These are phyloP conservation scores for Rhagophthalmus giganteus DNA, from an alignment of 2,888 invertebrate species.

Conservation along the genomic window DNA sequence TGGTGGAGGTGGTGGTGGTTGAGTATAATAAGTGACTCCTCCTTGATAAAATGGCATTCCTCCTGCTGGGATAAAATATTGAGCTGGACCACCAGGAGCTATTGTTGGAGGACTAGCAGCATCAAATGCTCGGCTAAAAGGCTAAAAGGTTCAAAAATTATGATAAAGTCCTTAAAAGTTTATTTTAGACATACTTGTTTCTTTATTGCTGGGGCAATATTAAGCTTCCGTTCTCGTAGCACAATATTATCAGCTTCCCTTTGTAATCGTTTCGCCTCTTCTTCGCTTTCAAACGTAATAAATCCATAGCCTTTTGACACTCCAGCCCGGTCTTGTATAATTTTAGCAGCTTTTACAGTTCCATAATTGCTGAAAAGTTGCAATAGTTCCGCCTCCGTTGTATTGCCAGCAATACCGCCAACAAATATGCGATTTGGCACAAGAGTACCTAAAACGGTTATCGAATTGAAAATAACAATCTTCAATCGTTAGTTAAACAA, in stretches of 20 bases:
- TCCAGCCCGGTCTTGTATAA: constrained; percentile 92
- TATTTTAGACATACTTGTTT: constrained; percentile 65
- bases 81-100: constrained; percentile 51
- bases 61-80: constrained; percentile 53
- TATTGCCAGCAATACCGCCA: constrained; percentile 91
- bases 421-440: constrained; percentile 96
- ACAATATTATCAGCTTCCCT: constrained; percentile 77
- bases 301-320: constrained; percentile 92
- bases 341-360: constrained; percentile 89
- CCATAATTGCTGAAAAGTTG: constrained; percentile 90
- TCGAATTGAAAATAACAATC: neutral
- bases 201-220: constrained; percentile 85
- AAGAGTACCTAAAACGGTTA: constrained; percentile 65
- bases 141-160: constrained; percentile 36
- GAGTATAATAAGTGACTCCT: constrained; percentile 51
- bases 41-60: constrained; percentile 48
- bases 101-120: constrained; percentile 60
- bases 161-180: too few relatives aligned
- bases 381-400: constrained; percentile 89
- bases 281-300: constrained; percentile 84
- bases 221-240: constrained; percentile 77
- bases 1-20: constrained; percentile 38
- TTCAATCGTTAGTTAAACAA: neutral
- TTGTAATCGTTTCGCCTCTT: constrained; percentile 76
- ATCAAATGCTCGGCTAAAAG: constrained; percentile 60